A percentile compares a stretch with the other conserved stretches of the same genome.
Conservation (phyloP, 1,140 invertebrate genomes). For the Achatina immaculata region DNA sequence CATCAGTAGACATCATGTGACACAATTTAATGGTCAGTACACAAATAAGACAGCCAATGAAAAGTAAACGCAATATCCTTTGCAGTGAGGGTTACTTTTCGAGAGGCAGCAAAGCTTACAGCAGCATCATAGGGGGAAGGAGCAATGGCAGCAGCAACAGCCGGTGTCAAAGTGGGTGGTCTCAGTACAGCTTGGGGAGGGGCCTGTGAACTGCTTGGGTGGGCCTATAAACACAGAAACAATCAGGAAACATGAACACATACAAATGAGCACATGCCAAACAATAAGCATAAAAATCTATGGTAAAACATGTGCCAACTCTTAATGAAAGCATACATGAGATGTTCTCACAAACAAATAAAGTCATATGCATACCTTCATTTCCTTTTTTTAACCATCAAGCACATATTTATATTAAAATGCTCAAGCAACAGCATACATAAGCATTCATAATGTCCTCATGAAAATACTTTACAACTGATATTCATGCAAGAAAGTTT, state of each 20-base stretch:
- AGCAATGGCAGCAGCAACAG: slow-evolving; percentile 11
- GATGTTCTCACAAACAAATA: too few species aligned
- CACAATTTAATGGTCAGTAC: too few species aligned
- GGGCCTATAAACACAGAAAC: slow-evolving; percentile 36
- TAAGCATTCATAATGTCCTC: too few species aligned
- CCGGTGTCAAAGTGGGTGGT: slow-evolving; percentile 25
- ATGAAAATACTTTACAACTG: too few species aligned
- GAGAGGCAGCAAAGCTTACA: slow-evolving; percentile 34
- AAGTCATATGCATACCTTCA: too few species aligned
- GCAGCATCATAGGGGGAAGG: slow-evolving; percentile 35
- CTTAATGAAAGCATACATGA: too few species aligned
- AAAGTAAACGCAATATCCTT: not conserved
- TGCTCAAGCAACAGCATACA: too few species aligned
- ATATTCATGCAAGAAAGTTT: too few species aligned
- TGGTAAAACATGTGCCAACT: not conserved
- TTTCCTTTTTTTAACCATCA: too few species aligned
- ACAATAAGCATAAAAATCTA: not conserved
- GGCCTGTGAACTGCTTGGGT: slow-evolving; percentile 25
- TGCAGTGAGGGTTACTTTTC: not conserved
- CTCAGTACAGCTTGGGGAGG: slow-evolving; percentile 29
- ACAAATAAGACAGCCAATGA: too few species aligned
- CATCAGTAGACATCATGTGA: too few species aligned
- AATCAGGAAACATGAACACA: not conserved
- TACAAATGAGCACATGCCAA: slow-evolving; percentile 22
- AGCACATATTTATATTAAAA: too few species aligned